A percentile compares a stretch with the other conserved stretches of the same genome.
Evolutionary conservation across 1,140 invertebrate genomes (phyloP).

Genomic region (Galleria mellonella): DNA sequence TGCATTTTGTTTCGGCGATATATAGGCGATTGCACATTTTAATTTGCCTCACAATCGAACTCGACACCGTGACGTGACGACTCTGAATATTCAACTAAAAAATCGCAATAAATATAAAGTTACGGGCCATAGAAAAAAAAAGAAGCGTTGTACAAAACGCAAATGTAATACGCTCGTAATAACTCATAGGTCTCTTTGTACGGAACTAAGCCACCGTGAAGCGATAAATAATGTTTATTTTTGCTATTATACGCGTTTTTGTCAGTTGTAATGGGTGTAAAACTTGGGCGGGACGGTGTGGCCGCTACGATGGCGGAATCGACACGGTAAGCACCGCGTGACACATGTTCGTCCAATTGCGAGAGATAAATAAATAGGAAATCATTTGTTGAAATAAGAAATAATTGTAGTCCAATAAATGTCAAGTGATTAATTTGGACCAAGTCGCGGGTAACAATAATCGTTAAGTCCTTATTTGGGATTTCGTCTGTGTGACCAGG

Average conservation of each 20-base stretch:
- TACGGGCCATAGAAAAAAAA: slow-evolving; percentile 65
- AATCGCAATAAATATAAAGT: slow-evolving; percentile 68
- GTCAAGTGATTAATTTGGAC: neutral
- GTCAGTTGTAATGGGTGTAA: slow-evolving; percentile 69
- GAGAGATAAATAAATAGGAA: neutral
- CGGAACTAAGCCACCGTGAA: slow-evolving; percentile 69
- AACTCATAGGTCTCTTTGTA: slow-evolving; percentile 72
- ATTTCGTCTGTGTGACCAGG: too few species aligned
- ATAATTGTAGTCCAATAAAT: neutral
- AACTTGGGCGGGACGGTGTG: slow-evolving; percentile 26
- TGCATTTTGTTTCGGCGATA: neutral
- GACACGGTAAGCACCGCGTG: neutral
- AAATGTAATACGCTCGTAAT: slow-evolving; percentile 66
- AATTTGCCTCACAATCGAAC: slow-evolving; percentile 30
- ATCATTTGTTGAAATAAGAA: neutral
- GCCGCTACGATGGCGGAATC: slow-evolving; percentile 14
- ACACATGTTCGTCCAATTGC: too few species aligned
- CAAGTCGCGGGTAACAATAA: neutral
- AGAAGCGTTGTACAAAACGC: slow-evolving; percentile 56
- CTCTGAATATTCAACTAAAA: slow-evolving; percentile 64
- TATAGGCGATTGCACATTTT: slow-evolving; percentile 3
- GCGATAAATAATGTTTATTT: slow-evolving; percentile 74
- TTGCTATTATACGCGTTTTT: slow-evolving; percentile 73
- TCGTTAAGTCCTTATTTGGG: neutral
- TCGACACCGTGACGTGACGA: slow-evolving; percentile 51